Evolutionary conservation across 2,113 vertebrate genomes (phyloP), one percentile per base, ranked within the genome.

Genomic region (Antennarius striatus): DNA sequence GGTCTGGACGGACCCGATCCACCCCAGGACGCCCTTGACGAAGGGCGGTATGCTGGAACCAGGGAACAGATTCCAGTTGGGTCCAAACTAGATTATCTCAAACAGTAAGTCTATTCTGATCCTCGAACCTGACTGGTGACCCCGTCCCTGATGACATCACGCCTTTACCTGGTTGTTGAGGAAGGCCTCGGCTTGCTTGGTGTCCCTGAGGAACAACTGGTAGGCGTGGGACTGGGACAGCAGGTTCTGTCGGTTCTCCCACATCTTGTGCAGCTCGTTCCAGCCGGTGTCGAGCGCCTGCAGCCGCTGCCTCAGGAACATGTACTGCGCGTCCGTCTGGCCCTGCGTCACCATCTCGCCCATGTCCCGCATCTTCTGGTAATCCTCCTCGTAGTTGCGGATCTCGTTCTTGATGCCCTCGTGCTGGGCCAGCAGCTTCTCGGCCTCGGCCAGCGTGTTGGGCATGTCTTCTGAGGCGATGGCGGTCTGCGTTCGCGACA

Each of bases 181-280:
- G 87, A 99, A 99, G 39, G 97, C 96, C 86, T 99, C 98, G 0
- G 96, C 96, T 88, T 99, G 98, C 86, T 98, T 98, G 36, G 98
- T 98, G 83, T 99, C 98, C 85, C 97, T 90, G 11, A 99, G 94
- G 90, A 99, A 99, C 53, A 98, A 91, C 91, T 99, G 98, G 87
- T 99, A 96, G 7, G 95, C 95, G 16, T 99, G 96, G 0, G 96
- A 98, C 91, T 99, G 98, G 1, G 96, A 96, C 70, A 99, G 94
- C 54, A 98, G 95, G 81, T 92, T 98, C 83, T 99, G 97, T n/a
- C 98, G 93, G 87, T 99, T 99, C 90, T 98, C 98, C 98, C 98
- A 99, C 98, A 99, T 99, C 88, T 96, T 98, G 92, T 98, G 96
- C 29, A 99, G 95, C 88, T 99, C 98, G 0, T 98, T 98, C 98